Evolutionary conservation across 2,113 vertebrate species (phyloP), one percentile per base, ranked within the genome.

Genomic region (Centrocercus urophasianus): DNA sequence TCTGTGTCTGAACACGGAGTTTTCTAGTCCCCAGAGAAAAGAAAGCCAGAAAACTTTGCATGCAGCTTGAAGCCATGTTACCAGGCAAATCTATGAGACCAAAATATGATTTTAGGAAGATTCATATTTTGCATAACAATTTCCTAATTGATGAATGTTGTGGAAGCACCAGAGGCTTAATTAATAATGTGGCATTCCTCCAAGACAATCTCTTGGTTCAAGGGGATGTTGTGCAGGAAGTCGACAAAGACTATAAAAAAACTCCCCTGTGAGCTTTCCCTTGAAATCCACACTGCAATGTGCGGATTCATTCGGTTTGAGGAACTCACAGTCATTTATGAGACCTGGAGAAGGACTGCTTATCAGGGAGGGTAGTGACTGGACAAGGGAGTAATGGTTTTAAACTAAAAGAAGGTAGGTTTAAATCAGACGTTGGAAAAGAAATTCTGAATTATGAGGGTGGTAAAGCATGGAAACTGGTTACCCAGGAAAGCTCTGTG

Each of bases 31-130:
- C 54, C 32, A 19, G 36, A 71, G 59, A 42, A 90, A 88, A 90
- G 15, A 42, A 54, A 65, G 60, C 5, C 32, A 48, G 24, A 70
- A 64, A 80, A 76, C 16, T 54, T 83, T 63, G 56, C 19, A 42
- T 61, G 61, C 21, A 72, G 12, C 38, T 77, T 80, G 54, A 13
- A 93, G 30, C 7, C 52, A 21, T 6, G 19, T 84, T 52, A 88
- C 30, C 56, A 54, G 34, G 43, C 24, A 84, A 79, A 75, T 13
- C 22, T 47, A 14, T 36, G 66, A 73, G 42, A 38, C 32, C 48
- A 90, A 93, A 93, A 76, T 60, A 64, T 50, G 59, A 6, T 48
- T 84, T 86, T 54, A 73, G 43, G 38, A 82, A 52, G 72, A 73
- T 65, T 76, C 9, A 34, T 38, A 36, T 56, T 90, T 83, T 88